phyloP scores from a whole-genome alignment of 2,113 vertebrate species.

The Gila orcuttii region DNA sequence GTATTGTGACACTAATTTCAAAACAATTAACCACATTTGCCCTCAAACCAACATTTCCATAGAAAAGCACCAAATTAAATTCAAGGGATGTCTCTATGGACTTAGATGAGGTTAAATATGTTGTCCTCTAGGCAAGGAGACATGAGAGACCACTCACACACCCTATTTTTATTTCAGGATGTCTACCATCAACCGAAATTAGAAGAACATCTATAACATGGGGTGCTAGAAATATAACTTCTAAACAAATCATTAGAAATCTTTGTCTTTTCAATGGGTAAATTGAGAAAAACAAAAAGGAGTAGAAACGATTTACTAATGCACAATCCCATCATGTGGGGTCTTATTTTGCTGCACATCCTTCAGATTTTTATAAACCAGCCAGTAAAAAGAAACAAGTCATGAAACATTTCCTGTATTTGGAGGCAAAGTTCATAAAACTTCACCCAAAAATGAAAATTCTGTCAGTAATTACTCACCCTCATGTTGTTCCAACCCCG shows the following conservation, averaged over 20 bases:
- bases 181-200: not conserved
- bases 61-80: not conserved
- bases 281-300: not conserved
- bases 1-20: not conserved
- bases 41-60: not conserved
- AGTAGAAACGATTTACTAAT: not conserved
- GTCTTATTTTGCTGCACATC: not conserved
- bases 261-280: not conserved
- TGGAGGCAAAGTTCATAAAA: not conserved
- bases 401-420: not conserved
- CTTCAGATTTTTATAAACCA: not conserved
- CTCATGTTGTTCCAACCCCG: too few relatives aligned
- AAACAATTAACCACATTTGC: not conserved
- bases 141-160: not conserved
- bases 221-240: not conserved
- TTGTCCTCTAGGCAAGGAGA: not conserved
- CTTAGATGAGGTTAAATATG: not conserved
- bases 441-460: too few relatives aligned
- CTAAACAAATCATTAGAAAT: not conserved
- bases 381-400: not conserved
- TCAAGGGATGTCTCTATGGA: not conserved
- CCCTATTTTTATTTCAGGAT: not conserved
- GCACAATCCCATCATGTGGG: not conserved
- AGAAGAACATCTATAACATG: not conserved
- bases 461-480: too few relatives aligned